Evolutionary conservation across 1,140 invertebrate species (phyloP), one percentile per base, ranked within the genome.

Genomic region (Drosophila sp.): DNA sequence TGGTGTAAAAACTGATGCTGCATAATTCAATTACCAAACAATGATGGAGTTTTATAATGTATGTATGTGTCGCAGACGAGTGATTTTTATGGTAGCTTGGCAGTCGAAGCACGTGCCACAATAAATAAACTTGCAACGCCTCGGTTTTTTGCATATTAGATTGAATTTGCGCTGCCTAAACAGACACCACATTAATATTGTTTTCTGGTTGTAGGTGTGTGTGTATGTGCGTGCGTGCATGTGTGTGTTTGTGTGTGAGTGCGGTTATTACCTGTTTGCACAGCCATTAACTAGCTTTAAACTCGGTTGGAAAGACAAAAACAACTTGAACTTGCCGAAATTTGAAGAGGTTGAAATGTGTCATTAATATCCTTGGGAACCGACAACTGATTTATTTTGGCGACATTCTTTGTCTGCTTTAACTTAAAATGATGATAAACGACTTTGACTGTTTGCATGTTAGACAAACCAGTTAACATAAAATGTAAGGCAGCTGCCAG

Each of bases 381-480:
- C 45, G 59, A 21, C 53, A 48, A 53, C 14, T 21, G 72, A 89
- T 87, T 86, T 87, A 82, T 86, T 75, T 76, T 62, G 53, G 43
- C 7, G 62, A 58, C 63, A 50, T 71, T 54, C 43, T 43, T 32
- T 69, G 41, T 78, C 71, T 72, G 59, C 43, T 45, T 25, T 45
- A 51, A 41, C 16, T 82, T 72, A 78, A 76, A 89, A 82, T 48
- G 76, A 82, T 89, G 82, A 87, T 82, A 79, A 82, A 87, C 89
- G 67, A 67, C 70, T 38, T 40, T 43, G 38, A 1, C 13, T 48
- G 13, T 73, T 74, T 74, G 57, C 71, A 69, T 61, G 40, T 56
- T 16, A 18, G 38, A 29, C 21, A 16, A 58, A 21, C 21, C 21
- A 21, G 21, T 21, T 21, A 11, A 45, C 1, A 40, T 50, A 32